Evolutionary conservation across 2,888 invertebrate genomes (phyloP).

Genomic region (Cheilosia impressa): DNA sequence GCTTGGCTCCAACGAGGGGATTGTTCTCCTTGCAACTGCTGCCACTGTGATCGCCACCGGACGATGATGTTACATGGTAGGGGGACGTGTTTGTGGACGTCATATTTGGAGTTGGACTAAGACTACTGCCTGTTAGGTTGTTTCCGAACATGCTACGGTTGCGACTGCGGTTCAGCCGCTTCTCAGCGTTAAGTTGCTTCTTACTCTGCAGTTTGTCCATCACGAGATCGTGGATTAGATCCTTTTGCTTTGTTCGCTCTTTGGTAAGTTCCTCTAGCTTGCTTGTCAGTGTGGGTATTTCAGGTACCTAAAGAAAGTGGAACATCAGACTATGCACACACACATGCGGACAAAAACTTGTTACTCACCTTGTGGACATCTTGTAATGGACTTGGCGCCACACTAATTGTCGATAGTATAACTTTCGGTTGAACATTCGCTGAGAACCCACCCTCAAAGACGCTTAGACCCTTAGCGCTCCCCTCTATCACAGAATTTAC

Average conservation of each 20-base stretch:
- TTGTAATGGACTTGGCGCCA: constrained; percentile 48
- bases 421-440: constrained; percentile 55
- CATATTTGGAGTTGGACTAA: constrained; percentile 82
- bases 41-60: constrained; percentile 75
- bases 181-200: constrained; percentile 87
- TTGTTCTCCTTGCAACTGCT: constrained; percentile 77
- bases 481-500: constrained; percentile 81
- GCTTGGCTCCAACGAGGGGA: constrained; percentile 77
- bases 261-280: constrained; percentile 91
- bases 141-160: constrained; percentile 83
- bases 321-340: constrained; percentile 71
- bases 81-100: constrained; percentile 82
- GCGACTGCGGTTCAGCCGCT: constrained; percentile 86
- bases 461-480: constrained; percentile 52
- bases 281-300: constrained; percentile 86
- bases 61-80: constrained; percentile 79
- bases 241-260: constrained; percentile 92
- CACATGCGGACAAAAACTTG: neutral
- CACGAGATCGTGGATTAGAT: constrained; percentile 92
- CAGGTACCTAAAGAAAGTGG: constrained; percentile 79
- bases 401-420: constrained; percentile 47
- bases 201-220: constrained; percentile 90
- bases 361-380: constrained; percentile 61
- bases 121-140: constrained; percentile 78
- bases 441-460: constrained; percentile 59